phyloP scores from a whole-genome alignment of 2,888 invertebrate genomes.

The Villa cingulata region DNA sequence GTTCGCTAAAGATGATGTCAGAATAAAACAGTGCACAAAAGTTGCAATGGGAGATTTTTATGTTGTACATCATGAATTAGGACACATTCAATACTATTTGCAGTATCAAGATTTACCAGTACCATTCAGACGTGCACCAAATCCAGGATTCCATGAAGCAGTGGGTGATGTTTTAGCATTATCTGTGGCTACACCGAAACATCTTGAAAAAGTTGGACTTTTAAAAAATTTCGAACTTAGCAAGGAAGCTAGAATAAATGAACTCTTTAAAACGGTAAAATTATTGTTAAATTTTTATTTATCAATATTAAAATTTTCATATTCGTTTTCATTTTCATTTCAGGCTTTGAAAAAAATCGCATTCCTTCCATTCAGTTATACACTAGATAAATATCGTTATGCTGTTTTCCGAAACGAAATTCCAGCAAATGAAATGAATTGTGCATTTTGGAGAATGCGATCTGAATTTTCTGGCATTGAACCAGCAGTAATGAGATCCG shows the following conservation, averaged over 20 bases:
- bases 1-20: conserved; percentile 65
- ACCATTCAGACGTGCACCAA: conserved; percentile 44
- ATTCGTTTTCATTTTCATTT: neutral
- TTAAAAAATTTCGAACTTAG: conserved; percentile 45
- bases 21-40: conserved; percentile 51
- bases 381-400: conserved; percentile 56
- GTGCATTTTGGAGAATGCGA: conserved; percentile 52
- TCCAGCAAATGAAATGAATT: conserved; percentile 43
- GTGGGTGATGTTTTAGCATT: conserved; percentile 58
- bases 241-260: conserved; percentile 49
- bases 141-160: conserved; percentile 54
- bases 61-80: conserved; percentile 53
- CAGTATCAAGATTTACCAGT: conserved; percentile 46
- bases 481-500: conserved; percentile 47
- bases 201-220: conserved; percentile 53
- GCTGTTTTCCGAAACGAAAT: conserved; percentile 50
- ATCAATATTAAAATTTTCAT: neutral
- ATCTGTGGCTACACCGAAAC: conserved; percentile 54
- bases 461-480: conserved; percentile 49
- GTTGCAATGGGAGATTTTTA: conserved; percentile 42
- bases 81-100: conserved; percentile 54
- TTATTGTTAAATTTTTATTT: neutral
- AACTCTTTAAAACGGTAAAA: conserved; percentile 46
- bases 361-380: conserved; percentile 55
- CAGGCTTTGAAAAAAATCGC: conserved; percentile 47